phyloP scores from a whole-genome alignment of 2,113 vertebrate genomes.

The Mohoua ochrocephala region DNA sequence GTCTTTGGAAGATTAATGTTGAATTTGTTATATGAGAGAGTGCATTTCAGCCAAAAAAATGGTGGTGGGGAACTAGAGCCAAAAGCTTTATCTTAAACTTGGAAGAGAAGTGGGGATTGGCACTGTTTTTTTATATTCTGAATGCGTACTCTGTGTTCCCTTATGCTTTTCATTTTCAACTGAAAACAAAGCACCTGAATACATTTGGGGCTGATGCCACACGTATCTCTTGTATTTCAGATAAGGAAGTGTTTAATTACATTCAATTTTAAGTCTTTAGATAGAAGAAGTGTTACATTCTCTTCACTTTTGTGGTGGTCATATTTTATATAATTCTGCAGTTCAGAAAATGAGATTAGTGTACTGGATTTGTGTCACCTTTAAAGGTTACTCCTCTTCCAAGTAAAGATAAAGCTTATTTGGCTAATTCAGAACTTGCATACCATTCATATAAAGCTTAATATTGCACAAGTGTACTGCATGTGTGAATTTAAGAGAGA shows the following conservation, averaged over 20 bases:
- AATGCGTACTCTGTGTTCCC: background rate
- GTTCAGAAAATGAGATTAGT: background rate
- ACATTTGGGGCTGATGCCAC: background rate
- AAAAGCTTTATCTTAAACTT: background rate
- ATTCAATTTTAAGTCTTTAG: background rate
- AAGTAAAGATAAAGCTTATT: background rate
- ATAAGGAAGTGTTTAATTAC: background rate
- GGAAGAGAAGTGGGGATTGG: background rate
- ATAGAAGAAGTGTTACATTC: background rate
- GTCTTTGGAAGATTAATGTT: background rate
- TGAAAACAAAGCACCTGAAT: background rate
- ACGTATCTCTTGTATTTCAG: background rate
- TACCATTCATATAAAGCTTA: background rate
- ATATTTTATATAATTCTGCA: background rate
- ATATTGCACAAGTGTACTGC: background rate
- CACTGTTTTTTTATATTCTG: background rate
- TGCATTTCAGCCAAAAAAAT: background rate
- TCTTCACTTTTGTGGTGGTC: background rate
- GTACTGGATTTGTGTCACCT: background rate
- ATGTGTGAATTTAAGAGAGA: background rate
- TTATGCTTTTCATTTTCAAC: background rate
- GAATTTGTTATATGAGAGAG: background rate
- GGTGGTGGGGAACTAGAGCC: background rate
- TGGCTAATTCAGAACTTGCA: background rate
- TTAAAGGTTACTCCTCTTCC: background rate